Percentiles rank a stretch among this genome's conserved stretches.
These are phyloP conservation scores for Fragum fragum DNA, from an alignment of 2,888 invertebrate species.

Conservation along the genomic window DNA sequence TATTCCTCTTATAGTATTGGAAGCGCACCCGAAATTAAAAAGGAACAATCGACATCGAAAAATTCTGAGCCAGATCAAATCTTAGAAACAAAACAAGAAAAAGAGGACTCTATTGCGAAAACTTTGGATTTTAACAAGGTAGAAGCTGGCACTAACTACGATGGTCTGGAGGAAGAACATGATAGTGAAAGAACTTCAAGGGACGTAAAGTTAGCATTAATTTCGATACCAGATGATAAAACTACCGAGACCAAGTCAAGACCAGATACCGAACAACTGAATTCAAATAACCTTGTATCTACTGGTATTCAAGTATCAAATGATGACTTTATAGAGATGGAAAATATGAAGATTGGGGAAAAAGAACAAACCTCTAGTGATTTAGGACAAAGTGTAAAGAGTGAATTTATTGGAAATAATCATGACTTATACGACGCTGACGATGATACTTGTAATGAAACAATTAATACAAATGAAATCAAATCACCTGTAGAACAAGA, in stretches of 20 bases:
- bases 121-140: no score
- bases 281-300: neutral
- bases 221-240: neutral
- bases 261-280: neutral
- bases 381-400: constrained; percentile 25
- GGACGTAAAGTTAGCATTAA: neutral
- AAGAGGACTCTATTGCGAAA: no score
- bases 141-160: no score
- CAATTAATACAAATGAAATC: neutral
- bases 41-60: no score
- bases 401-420: constrained; percentile 15
- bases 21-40: no score
- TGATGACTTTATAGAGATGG: neutral
- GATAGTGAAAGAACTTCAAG: neutral
- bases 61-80: no score
- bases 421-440: neutral
- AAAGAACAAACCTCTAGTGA: constrained; percentile 18
- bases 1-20: no score
- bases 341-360: neutral
- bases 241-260: neutral
- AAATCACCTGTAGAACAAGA: neutral
- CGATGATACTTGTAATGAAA: neutral
- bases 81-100: no score
- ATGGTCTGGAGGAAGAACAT: neutral
- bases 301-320: constrained; percentile 8